Evolutionary conservation across 2,797 vertebrate species (phyloP).

Genomic region (Miichthys miiuy): DNA sequence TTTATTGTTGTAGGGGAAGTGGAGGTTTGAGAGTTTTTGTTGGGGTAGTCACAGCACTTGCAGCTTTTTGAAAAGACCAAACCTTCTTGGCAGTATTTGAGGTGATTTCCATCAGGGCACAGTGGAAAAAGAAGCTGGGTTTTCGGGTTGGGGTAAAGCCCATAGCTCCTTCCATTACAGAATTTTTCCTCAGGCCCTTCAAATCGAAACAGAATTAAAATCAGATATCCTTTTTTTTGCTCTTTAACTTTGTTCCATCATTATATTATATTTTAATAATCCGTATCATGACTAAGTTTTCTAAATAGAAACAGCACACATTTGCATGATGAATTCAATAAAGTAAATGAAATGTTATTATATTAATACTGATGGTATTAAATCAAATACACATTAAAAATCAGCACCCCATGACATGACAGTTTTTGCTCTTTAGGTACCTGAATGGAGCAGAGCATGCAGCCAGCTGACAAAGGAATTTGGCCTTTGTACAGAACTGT

Average conservation of each 20-base stretch:
- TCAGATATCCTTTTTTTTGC: not conserved
- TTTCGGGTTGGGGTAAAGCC: no score
- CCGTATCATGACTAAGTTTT: not conserved
- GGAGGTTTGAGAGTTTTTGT: no score
- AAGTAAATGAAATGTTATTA: no score
- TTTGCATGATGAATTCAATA: no score
- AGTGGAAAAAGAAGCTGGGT: no score
- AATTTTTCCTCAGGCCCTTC: not conserved
- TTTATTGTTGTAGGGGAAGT: not conserved
- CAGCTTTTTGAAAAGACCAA: no score
- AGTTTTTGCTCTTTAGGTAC: not conserved
- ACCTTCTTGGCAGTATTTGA: no score
- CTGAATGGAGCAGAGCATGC: constrained; percentile 7
- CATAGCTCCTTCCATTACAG: no score
- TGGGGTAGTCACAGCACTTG: no score
- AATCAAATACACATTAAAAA: not conserved
- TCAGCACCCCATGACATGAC: not conserved
- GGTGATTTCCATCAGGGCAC: no score
- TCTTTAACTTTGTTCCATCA: no score
- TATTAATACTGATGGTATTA: not conserved
- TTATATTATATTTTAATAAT: not conserved
- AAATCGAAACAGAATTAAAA: not conserved
- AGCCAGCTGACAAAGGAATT: constrained; percentile 45
- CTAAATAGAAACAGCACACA: not conserved
- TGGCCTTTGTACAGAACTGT: constrained; percentile 74